Evolutionary conservation across 2,797 vertebrate species (phyloP).

Genomic region (Phyllotis vaccarum): DNA sequence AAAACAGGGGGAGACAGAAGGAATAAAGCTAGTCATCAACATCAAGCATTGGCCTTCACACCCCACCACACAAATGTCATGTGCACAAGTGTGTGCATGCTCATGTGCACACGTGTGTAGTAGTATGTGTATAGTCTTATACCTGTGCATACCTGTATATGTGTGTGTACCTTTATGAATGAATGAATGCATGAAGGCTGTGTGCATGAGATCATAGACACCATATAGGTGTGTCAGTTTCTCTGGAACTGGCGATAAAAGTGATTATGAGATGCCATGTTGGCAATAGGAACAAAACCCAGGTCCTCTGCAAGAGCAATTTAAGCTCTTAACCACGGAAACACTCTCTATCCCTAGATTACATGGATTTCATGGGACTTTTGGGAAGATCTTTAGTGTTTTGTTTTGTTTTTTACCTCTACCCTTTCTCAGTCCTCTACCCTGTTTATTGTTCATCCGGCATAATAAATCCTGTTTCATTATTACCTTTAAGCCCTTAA

Average conservation of each 20-base stretch:
- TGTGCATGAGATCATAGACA: too few species aligned
- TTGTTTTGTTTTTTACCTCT: too few species aligned
- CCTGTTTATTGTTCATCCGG: not conserved
- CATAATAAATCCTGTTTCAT: not conserved
- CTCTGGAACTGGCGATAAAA: not conserved
- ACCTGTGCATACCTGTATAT: not conserved
- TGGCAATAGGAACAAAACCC: not conserved
- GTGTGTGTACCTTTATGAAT: not conserved
- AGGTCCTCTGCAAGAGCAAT: not conserved
- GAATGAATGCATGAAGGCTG: not conserved
- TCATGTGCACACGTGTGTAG: too few species aligned
- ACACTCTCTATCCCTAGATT: too few species aligned
- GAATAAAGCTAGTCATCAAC: too few species aligned
- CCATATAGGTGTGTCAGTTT: too few species aligned
- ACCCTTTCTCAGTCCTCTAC: too few species aligned
- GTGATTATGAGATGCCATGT: not conserved
- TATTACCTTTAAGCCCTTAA: not conserved
- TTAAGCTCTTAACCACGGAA: not conserved
- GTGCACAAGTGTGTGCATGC: not conserved
- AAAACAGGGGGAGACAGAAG: not conserved
- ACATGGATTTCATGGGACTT: not conserved
- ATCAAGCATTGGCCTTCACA: not conserved
- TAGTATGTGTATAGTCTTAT: too few species aligned
- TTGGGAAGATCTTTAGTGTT: too few species aligned
- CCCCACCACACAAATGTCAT: not conserved